Evolutionary conservation across 1,140 invertebrate genomes (phyloP), one percentile per base, ranked within the genome.

Genomic region (Solen grandis): DNA sequence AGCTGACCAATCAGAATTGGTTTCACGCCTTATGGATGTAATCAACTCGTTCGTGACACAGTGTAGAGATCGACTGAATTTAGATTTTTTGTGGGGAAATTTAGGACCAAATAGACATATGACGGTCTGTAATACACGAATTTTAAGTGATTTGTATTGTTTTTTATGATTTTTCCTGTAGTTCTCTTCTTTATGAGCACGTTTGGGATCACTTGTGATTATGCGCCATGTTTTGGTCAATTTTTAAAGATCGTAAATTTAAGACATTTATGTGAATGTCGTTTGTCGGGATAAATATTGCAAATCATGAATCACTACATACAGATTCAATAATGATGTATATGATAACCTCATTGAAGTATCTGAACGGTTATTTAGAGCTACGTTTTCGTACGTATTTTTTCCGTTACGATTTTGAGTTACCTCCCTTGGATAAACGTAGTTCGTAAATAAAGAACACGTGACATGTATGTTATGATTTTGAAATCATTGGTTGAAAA

Each of bases 61-160:
- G 38, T 87, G 86, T 75, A 81, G 80, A 70, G 79, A 76, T 75
- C 81, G 80, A 46, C 57, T 87, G 31, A 84, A 83, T 82, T 84
- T 87, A 52, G 84, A 87, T 68, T 85, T 86, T 83, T 70, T 87
- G 80, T 86, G 84, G 84, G 84, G 82, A 59, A 86, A 72, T 66
- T 41, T 69, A 5, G 50, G 68, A 50, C 59, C 74, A 35, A 65
- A 62, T 22, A 62, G 65, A 59, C 62, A 35, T 14, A 81, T 78
- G 60, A 83, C 52, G 78, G 84, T 86, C n/a, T 22, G 27, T 22
- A 54, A 25, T 54, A 54, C n/a, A 54, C 19, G 52, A 54, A 54
- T 22, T 19, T 54, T 54, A 54, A 25, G 52, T 54, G 19, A 54
- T 22, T 19, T 25, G n/a, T 2, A 54, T 54, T 54, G 52, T 54